phyloP scores from a whole-genome alignment of 1,140 invertebrate genomes.

The Hypothenemus hampei region DNA sequence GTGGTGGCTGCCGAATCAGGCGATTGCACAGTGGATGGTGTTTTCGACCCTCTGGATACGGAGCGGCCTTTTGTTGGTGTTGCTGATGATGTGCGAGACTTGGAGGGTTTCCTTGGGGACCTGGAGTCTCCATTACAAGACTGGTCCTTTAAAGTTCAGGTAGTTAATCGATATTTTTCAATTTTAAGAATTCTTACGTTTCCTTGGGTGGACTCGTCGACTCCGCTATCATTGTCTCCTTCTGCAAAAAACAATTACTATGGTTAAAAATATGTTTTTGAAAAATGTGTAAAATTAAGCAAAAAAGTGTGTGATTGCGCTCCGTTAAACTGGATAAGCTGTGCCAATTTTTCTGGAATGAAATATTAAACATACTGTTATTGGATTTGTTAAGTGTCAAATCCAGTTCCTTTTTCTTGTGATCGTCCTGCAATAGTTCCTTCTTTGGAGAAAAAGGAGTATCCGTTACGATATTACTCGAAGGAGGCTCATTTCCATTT shows the following conservation, averaged over 20 bases:
- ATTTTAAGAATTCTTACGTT: conserved; percentile 55
- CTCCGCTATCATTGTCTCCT: conserved; percentile 72
- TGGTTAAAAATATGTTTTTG: no score
- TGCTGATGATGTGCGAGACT: conserved; percentile 52
- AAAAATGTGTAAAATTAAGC: background rate
- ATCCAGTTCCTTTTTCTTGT: conserved; percentile 7
- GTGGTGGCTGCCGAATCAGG: conserved; percentile 57
- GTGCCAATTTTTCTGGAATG: no score
- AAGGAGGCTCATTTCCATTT: no score
- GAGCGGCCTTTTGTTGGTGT: conserved; percentile 52
- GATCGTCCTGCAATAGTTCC: background rate
- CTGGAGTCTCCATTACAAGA: conserved; percentile 57
- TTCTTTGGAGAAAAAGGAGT: background rate
- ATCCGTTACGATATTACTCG: no score
- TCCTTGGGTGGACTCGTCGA: conserved; percentile 70
- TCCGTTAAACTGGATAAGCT: no score
- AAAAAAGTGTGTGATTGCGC: no score
- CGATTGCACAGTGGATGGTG: conserved; percentile 53
- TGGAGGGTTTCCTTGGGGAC: conserved; percentile 54
- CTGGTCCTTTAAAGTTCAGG: conserved; percentile 39
- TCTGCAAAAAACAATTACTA: conserved; percentile 61
- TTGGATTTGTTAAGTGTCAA: conserved; percentile 31
- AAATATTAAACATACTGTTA: conserved; percentile 27
- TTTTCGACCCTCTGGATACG: conserved; percentile 55
- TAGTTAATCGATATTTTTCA: background rate